Evolutionary conservation across 2,888 invertebrate genomes (phyloP), one percentile per base, ranked within the genome.

Genomic region (Matsumyia berberina): DNA sequence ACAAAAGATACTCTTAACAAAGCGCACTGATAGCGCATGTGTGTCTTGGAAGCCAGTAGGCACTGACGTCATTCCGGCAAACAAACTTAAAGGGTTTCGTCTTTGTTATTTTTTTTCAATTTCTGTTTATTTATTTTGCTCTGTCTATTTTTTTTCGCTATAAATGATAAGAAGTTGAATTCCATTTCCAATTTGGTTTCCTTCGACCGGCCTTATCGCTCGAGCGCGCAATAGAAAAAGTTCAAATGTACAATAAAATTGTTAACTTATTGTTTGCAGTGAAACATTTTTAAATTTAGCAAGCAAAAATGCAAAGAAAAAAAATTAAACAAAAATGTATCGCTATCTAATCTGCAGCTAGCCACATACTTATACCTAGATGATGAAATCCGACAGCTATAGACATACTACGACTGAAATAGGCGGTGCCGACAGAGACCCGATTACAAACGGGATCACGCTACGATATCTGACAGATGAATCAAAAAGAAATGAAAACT

Each of bases 191-290:
- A 24, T 39, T 70, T 49, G 46, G 46, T 64, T 76, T 64, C 58
- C 64, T 74, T 81, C 64, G 51, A 35, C 53, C 49, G 69, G 11
- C 46, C 79, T 83, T 83, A 83, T 83, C 83, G 62, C 62, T 15
- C 24, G 24, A n/a, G 37, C 72, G 37, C 72, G 42, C 46, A 73
- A 67, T 62, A 78, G 72, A 62, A 79, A 44, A 67, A 83, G 83
- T 83, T 83, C 83, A 83, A 79, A 83, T n/a, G 69, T 73, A 66
- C 83, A 83, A 51, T 62, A 57, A 46, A 24, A 60, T 72, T 73
- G 72, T 57, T 79, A 57, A 73, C 29, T 83, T 62, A 78, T 83
- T 73, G 73, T 69, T 79, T 78, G 73, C 53, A 19, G 29, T 78
- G 39, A 15, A 73, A 17, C 42, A 74, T 74, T 51, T 67, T 64